Base-by-base conservation (phyloP, 2,797 vertebrate species). In the Acanthopagrus latus region DNA sequence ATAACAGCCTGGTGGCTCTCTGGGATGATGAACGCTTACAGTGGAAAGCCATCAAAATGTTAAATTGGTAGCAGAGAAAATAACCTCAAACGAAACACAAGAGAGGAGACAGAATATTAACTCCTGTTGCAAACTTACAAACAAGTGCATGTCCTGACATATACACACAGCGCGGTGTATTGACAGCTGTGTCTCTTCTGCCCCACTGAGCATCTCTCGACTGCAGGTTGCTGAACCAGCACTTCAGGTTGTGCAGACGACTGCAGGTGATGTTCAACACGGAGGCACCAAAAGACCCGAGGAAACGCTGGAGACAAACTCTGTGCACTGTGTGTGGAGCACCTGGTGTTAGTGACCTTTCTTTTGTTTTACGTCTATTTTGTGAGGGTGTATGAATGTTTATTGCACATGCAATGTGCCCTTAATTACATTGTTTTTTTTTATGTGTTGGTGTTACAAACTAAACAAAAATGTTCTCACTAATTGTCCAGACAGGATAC, bases 1-100 rank as follows among this genome's bases (percentile, higher is more conserved):
- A 86, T 82, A 80, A 82, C 81, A 71, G 68, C 46, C 68, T 64
- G 71, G 67, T 58, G 59, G 58, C 69, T 80, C 60, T 72, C 64
- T 62, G 18, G 43, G 66, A 80, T 48, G 62, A 77, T 68, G 50
- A 63, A n/a, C 14, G 16, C 64, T 64, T 5, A 16, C 4, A 55
- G 47, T 5, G 46, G 25, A 44, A 78, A 75, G 73, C 51, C 64
- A 44, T 69, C 25, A 71, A 57, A 73, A 18, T 67, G 48, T 72
- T 80, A 62, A 80, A n/a, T 9, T 56, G 47, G 54, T 68, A 54
- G 59, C 23, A 46, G 38, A 55, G n/a, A 75, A 75, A 29, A 55
- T 52, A 11, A 62, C 18, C 44, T 48, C 38, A 64, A 27, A 74
- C 27, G 59, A 23, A 68, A 29, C 9, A 25, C 23, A 9, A 48